Evolutionary conservation across 2,888 invertebrate genomes (phyloP).

Genomic region (Dolomedes plantarius): DNA sequence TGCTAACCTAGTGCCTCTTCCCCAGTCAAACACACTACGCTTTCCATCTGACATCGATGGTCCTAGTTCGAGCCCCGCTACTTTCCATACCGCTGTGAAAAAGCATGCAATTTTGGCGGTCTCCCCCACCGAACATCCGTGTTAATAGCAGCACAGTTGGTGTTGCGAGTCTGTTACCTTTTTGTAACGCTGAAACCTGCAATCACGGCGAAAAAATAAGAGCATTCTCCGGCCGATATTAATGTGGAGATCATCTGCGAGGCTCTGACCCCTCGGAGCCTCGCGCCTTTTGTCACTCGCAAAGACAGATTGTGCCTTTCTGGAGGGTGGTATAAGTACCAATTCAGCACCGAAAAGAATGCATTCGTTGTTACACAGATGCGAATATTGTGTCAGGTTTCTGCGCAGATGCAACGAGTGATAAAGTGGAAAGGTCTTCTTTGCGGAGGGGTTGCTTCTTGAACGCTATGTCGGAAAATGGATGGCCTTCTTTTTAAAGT

Average conservation of each 20-base stretch:
- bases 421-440: too few species aligned
- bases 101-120: constrained; percentile 10
- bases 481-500: too few species aligned
- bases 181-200: constrained; percentile 55
- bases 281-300: constrained; percentile 35
- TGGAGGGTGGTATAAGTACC: constrained; percentile 50
- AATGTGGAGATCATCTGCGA: constrained; percentile 46
- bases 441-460: too few species aligned
- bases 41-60: too few species aligned
- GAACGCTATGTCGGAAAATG: too few species aligned
- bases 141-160: constrained; percentile 60
- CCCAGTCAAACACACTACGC: too few species aligned
- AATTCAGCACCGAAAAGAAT: constrained; percentile 32
- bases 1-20: too few species aligned
- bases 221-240: constrained; percentile 38
- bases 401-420: too few species aligned
- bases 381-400: too few species aligned
- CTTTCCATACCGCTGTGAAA: background rate
- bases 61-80: too few species aligned
- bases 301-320: constrained; percentile 49
- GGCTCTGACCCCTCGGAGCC: constrained; percentile 38
- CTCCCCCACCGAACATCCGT: constrained; percentile 37
- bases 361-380: constrained; percentile 6
- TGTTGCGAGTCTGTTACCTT: constrained; percentile 60
- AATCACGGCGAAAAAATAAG: constrained; percentile 27